A percentile compares a stretch with the other conserved stretches of the same genome.
These are phyloP conservation scores for Sebastes hubbsi DNA, from an alignment of 2,797 vertebrate species.

Conservation along the genomic window DNA sequence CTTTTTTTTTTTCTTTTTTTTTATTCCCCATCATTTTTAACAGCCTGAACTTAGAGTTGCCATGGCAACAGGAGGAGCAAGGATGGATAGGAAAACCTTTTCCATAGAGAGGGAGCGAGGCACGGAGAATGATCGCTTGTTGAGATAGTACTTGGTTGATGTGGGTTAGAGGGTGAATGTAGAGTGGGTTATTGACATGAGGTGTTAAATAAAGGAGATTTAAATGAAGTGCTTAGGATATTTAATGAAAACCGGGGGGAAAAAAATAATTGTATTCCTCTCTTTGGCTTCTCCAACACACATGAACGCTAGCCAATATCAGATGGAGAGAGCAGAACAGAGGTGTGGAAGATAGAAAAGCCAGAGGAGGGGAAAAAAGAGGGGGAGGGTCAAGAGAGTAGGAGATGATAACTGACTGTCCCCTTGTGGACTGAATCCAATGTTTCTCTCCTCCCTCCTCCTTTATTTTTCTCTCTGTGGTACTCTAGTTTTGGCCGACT, in stretches of 20 bases:
- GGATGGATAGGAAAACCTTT: slow-evolving; percentile 72
- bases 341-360: slow-evolving; percentile 28
- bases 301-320: slow-evolving; percentile 13
- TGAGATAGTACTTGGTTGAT: slow-evolving; percentile 35
- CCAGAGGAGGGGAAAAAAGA: slow-evolving; percentile 24
- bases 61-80: slow-evolving; percentile 84
- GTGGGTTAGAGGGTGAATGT: slow-evolving; percentile 30
- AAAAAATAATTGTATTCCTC: neutral
- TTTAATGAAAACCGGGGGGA: slow-evolving; percentile 11
- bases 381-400: slow-evolving; percentile 53
- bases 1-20: slow-evolving; percentile 44
- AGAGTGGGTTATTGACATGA: slow-evolving; percentile 35
- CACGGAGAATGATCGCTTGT: slow-evolving; percentile 26
- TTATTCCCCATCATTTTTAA: slow-evolving; percentile 78
- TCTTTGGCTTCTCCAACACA: slow-evolving; percentile 6
- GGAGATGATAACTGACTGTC: slow-evolving; percentile 42
- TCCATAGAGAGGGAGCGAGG: slow-evolving; percentile 42
- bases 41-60: slow-evolving; percentile 83
- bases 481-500: slow-evolving; percentile 42
- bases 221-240: slow-evolving; percentile 33
- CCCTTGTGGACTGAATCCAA: slow-evolving; percentile 46
- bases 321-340: slow-evolving; percentile 26
- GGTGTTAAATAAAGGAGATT: slow-evolving; percentile 43
- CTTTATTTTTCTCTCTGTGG: slow-evolving; percentile 36
- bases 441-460: slow-evolving; percentile 38